Evolutionary conservation across 2,888 invertebrate species (phyloP), one percentile per base, ranked within the genome.

Genomic region (Schrankia costaestrigalis): DNA sequence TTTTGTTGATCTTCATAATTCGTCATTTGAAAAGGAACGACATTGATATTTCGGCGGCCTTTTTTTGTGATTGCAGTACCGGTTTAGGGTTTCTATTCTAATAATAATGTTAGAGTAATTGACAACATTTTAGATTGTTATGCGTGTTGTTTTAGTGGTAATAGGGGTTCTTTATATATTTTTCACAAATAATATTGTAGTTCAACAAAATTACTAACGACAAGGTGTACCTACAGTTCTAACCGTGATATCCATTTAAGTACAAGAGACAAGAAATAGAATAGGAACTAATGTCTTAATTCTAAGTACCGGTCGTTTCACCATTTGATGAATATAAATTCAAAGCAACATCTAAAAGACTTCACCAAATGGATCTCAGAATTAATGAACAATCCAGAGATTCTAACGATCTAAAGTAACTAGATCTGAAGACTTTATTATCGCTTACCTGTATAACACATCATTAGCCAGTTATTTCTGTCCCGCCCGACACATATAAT

Each of bases 401-500:
- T 78, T 76, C 75, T 79, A 78, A 82, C 71, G 78, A 81, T 74
- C 71, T 65, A 56, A 58, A 64, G 68, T 50, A 67, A 70, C 56
- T 63, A 76, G 73, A 80, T 78, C 71, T 82, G 80, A 82, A 66
- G 80, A 77, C 79, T 81, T 80, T 80, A 84, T 85, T 78, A 78
- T 75, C 66, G 67, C 70, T 74, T 78, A 83, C 84, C 83, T 83
- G 80, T 78, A 80, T 79, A 77, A 72, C 74, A 80, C 75, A 74
- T 86, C 86, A 79, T 86, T 85, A 85, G 83, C 55, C 51, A 72
- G 70, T 70, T 86, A 86, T 86, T 86, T 83, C 73, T 66, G 84
- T 79, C 23, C 11, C 24, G 6, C 75, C 39, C 60, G 69, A 74
- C 76, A 68, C 66, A 68, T 81, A 75, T 81, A 78, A 80, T 78